Base-by-base conservation (phyloP, 2,888 invertebrate species). In the Bembecia ichneumoniformis region DNA sequence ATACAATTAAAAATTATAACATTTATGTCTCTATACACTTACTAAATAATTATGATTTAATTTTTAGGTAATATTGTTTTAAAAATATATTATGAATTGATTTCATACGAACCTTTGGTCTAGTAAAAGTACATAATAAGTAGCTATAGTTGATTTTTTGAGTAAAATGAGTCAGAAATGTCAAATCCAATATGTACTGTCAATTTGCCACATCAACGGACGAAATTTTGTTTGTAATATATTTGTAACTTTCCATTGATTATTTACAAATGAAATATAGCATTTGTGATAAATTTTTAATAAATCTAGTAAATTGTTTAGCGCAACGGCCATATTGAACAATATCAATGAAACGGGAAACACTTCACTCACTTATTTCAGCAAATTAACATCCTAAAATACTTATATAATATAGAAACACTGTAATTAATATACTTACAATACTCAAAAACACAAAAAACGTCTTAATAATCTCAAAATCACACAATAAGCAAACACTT, bases 241-340 rank as follows among this genome's bases (percentile, higher is more conserved):
- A 9, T 28, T 28, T 43, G 43, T 16, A 43, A 49, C 49, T 34
- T 55, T 47, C 46, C 36, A 20, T 51, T 48, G 57, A 46, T 35
- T 13, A 11, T 43, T 47, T 46, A 13, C 28, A 15, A 28, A 11
- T 47, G 15, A 47, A 17, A 15, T 35, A 47, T 13, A 16, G 5
- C 17, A 16, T 44, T 15, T 16, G 15, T 15, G 44, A 15, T 16
- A 4, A 44, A 44, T 17, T 2, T 56, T 55, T 48, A 53, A 50
- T 61, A 63, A 60, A 62, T 28, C 63, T 59, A 61, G 54, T 58
- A 68, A 74, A 68, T 74, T 75, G 58, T 71, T 53, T 52, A 61
- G 60, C 60, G 63, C 78, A 82, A 82, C 86, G 86, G 86, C 86
- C 86, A 87, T 87, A 86, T 87, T 87, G 86, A 83, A 82, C 82